phyloP scores from a whole-genome alignment of 2,113 vertebrate species.

The Gymnobelideus leadbeateri region DNA sequence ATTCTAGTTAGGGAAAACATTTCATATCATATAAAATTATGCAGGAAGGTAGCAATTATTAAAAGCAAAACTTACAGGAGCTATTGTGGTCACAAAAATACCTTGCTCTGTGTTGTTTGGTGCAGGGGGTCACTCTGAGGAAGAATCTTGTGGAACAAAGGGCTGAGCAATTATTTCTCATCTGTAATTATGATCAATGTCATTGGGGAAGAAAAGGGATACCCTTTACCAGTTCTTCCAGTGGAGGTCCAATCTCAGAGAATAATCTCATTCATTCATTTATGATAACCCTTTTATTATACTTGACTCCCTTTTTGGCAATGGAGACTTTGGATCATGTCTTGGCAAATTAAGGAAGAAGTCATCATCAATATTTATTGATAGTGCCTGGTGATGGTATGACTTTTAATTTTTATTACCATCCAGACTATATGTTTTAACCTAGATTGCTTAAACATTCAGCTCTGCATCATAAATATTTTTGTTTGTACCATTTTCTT shows the following conservation, averaged over 20 bases:
- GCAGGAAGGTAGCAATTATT: background rate
- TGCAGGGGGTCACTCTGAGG: background rate
- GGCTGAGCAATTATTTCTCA: background rate
- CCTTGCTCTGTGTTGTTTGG: background rate
- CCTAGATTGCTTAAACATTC: constrained; percentile 80
- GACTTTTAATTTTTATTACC: constrained; percentile 83
- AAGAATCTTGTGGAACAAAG: background rate
- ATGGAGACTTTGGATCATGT: constrained; percentile 62
- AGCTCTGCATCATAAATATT: constrained; percentile 82
- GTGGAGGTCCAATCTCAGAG: background rate
- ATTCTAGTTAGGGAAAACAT: background rate
- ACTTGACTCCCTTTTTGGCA: constrained; percentile 42
- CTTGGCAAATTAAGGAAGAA: constrained; percentile 65
- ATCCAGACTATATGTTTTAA: constrained; percentile 82
- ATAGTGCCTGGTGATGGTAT: constrained; percentile 75
- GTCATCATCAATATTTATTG: constrained; percentile 81
- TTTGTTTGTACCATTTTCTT: constrained; percentile 81
- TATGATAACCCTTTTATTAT: constrained; percentile 31
- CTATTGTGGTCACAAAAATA: background rate
- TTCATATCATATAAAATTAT: background rate
- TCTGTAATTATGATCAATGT: background rate
- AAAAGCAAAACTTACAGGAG: background rate
- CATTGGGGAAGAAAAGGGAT: background rate
- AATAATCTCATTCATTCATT: constrained; percentile 69
- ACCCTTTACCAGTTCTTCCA: background rate